A percentile compares a stretch with the other conserved stretches of the same genome.
These are phyloP conservation scores for Neria commutata DNA, from an alignment of 2,888 invertebrate species.

Conservation along the genomic window DNA sequence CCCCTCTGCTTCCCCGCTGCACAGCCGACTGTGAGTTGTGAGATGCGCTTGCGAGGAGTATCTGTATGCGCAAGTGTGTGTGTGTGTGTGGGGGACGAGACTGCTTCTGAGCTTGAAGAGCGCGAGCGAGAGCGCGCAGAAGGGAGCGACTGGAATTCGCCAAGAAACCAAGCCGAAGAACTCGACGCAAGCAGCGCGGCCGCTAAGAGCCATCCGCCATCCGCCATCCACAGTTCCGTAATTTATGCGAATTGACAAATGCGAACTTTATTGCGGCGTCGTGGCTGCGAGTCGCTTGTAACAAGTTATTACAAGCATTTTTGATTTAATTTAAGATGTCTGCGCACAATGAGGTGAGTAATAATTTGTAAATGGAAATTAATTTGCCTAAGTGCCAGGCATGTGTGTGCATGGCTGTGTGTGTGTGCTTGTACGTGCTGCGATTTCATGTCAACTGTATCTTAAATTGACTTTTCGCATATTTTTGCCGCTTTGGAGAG, in stretches of 20 bases:
- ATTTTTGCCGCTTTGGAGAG: too few relatives aligned
- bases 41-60: not conserved
- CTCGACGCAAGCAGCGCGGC: too few relatives aligned
- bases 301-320: not conserved
- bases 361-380: slow-evolving; percentile 6
- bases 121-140: not conserved
- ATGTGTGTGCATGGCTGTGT: too few relatives aligned
- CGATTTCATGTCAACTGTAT: too few relatives aligned
- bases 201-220: too few relatives aligned
- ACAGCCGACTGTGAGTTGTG: slow-evolving; percentile 10
- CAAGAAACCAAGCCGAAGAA: too few relatives aligned
- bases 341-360: slow-evolving; percentile 16
- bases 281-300: not conserved
- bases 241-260: slow-evolving; percentile 54
- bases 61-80: slow-evolving; percentile 45
- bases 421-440: too few relatives aligned
- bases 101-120: too few relatives aligned
- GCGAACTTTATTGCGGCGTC: slow-evolving; percentile 44
- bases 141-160: too few relatives aligned
- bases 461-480: too few relatives aligned
- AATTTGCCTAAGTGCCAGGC: too few relatives aligned
- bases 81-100: slow-evolving; percentile 7
- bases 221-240: slow-evolving; percentile 34
- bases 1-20: slow-evolving; percentile 13
- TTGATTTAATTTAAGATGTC: slow-evolving; percentile 31